These are phyloP conservation scores for Mustela lutreola DNA, from an alignment of 2,113 vertebrate genomes.

Conservation along the genomic window DNA sequence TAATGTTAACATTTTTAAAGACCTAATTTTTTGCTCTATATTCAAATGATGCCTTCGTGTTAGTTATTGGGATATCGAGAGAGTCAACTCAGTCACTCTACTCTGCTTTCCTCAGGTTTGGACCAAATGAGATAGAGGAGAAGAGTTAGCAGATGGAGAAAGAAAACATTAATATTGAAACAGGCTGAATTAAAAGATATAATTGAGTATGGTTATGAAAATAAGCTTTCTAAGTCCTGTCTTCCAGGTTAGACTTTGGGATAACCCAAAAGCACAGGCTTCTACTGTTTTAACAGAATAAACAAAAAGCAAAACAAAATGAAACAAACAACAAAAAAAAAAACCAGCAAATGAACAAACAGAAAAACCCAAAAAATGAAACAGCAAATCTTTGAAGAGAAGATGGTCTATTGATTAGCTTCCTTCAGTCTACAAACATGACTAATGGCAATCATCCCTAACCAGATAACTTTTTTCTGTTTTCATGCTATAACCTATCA, in stretches of 20 bases:
- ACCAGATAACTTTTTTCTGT: neutral
- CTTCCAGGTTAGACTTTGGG: neutral
- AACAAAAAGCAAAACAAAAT: neutral
- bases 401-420: neutral
- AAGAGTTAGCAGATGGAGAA: neutral
- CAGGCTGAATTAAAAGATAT: neutral
- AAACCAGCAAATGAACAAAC: neutral
- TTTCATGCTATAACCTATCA: neutral
- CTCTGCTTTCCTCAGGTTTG: neutral
- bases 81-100: neutral
- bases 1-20: neutral
- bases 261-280: neutral
- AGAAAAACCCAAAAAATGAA: neutral
- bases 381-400: neutral
- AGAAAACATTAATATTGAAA: neutral
- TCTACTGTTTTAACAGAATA: neutral
- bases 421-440: neutral
- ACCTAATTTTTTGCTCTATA: neutral
- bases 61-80: neutral
- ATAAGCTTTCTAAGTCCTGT: neutral
- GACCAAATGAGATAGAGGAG: neutral
- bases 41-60: neutral
- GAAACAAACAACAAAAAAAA: neutral
- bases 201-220: neutral
- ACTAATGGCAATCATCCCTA: neutral